Base-by-base conservation (phyloP, 30 jellyfish, hydroid and myxozoan species). In the Pelagia noctiluca region DNA sequence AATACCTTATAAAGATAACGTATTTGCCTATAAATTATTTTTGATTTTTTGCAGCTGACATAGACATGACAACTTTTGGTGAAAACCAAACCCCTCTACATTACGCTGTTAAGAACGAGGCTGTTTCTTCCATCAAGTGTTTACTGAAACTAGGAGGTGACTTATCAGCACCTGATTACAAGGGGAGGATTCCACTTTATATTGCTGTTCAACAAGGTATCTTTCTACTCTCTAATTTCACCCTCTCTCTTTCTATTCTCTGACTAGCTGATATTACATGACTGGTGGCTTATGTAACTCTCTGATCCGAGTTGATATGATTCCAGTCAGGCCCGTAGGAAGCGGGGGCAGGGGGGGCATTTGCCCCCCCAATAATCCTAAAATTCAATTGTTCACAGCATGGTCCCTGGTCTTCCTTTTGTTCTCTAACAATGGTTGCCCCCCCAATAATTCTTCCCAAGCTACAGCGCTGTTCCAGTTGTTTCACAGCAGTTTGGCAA, bases 201-300 rank as follows among this genome's bases (percentile, higher is more conserved):
- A 46, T 87, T 1, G 96, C 96, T 25, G 96, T 80, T 0, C 82
- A 76, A 21, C 69, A 71, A 22, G 96, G 96, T 85, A 68, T 30
- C 10, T 26, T 31, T 2, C 37, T 37, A 2, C 48, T 3, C 33
- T 21, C 2, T 7, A 63, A 63, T 5, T 24, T 30, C 31, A 5
- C n/a, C 57, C 26, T 23, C 8, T 16, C 47, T 63, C n/a, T 48
- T 3, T 3, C 19, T 23, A 23, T 63, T 21, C n/a, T 23, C 26
- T 11, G 72, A 12, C 72, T 57, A 11, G 30, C 5, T 23, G 18
- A 23, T 57, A 7, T 57, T 57, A 23, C 5, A 57, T 23, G n/a
- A n/a, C n/a, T n/a, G n/a, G n/a, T n/a, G n/a, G n/a, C n/a, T n/a
- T n/a, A n/a, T n/a, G n/a, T n/a, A n/a, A n/a, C n/a, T n/a, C n/a